Evolutionary conservation across 2,888 invertebrate species (phyloP).

Genomic region (Cybosia mesomella): DNA sequence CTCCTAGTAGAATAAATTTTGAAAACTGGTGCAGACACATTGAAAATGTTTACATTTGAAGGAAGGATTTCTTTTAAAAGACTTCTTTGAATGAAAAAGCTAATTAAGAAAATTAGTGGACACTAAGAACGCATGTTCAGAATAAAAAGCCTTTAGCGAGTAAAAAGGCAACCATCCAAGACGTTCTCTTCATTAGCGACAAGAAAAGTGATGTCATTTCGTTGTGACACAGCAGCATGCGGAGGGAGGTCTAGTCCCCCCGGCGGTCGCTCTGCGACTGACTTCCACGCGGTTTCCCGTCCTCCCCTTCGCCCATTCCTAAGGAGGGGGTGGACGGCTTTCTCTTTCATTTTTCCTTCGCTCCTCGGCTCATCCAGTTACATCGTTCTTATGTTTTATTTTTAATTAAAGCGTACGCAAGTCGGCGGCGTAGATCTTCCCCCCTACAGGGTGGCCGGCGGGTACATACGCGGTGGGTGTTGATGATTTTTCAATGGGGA

Average conservation of each 20-base stretch:
- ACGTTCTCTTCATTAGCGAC: slow-evolving; percentile 86
- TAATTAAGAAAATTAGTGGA: slow-evolving; percentile 66
- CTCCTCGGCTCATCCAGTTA: slow-evolving; percentile 87
- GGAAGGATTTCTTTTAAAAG: slow-evolving; percentile 37
- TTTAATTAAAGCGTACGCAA: slow-evolving; percentile 88
- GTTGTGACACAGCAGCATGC: slow-evolving; percentile 80
- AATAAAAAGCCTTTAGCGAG: slow-evolving; percentile 64
- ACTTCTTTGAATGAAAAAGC: slow-evolving; percentile 41
- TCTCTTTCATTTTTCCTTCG: slow-evolving; percentile 88
- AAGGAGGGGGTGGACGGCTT: slow-evolving; percentile 81
- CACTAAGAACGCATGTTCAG: slow-evolving; percentile 62
- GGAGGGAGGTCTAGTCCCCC: slow-evolving; percentile 78
- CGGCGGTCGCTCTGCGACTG: slow-evolving; percentile 80
- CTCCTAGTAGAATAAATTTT: slow-evolving; percentile 50
- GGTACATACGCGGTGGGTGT: slow-evolving; percentile 86
- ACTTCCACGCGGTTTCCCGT: slow-evolving; percentile 76
- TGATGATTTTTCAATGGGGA: slow-evolving; percentile 88
- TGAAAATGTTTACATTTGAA: slow-evolving; percentile 36
- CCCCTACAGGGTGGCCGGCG: slow-evolving; percentile 66
- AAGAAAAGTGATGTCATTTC: slow-evolving; percentile 86
- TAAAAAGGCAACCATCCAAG: slow-evolving; percentile 76
- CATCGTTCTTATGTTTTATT: slow-evolving; percentile 88
- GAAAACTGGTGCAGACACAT: slow-evolving; percentile 37
- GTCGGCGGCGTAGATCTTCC: slow-evolving; percentile 86
- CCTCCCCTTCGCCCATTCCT: slow-evolving; percentile 61